Percentiles rank a stretch among this genome's conserved stretches.
Evolutionary conservation across 2,888 invertebrate species (phyloP).

Genomic region (Atrina japonica): DNA sequence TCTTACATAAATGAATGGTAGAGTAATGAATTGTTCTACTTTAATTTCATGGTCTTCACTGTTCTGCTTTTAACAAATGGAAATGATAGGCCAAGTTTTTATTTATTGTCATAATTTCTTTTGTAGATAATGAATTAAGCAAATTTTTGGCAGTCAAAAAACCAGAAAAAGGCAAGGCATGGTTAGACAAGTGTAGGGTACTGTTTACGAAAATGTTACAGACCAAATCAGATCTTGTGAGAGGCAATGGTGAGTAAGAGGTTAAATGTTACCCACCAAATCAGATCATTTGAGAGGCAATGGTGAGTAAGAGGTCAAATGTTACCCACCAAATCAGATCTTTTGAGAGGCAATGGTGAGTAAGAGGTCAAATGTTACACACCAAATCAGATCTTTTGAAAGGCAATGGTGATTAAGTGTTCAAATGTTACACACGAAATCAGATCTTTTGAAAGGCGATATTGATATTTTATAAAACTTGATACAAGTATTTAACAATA

Average conservation of each 20-base stretch:
- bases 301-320: conserved; percentile 62
- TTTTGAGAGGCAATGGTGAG: conserved; percentile 72
- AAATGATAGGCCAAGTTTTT: no score
- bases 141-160: conserved; percentile 71
- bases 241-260: conserved; percentile 69
- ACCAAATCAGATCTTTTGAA: conserved; percentile 73
- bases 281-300: conserved; percentile 74
- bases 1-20: no score
- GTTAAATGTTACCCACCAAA: conserved; percentile 63
- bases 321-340: conserved; percentile 70
- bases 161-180: conserved; percentile 63
- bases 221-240: conserved; percentile 71
- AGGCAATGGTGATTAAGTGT: conserved; percentile 67
- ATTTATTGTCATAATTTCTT: not conserved
- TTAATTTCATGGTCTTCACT: no score
- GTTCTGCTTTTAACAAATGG: no score
- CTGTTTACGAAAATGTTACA: conserved; percentile 65
- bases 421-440: not conserved
- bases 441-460: no score
- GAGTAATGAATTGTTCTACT: no score
- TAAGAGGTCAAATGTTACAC: conserved; percentile 55
- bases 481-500: no score
- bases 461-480: no score
- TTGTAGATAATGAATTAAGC: conserved; percentile 75
- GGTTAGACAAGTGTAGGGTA: conserved; percentile 75